These are phyloP conservation scores for Cheilosia vulpina DNA, from an alignment of 2,888 invertebrate species.

Conservation along the genomic window DNA sequence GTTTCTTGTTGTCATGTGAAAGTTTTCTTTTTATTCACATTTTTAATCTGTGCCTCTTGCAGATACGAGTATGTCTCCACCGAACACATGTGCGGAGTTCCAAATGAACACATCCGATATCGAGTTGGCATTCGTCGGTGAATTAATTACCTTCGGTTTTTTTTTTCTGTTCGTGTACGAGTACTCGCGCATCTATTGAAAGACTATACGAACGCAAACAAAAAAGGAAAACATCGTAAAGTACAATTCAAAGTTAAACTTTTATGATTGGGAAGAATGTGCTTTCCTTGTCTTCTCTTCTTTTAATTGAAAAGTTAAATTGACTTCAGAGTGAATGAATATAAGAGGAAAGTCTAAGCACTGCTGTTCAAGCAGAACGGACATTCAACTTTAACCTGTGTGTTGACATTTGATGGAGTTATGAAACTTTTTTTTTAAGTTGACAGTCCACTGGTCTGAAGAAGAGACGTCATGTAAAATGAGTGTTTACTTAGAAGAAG, in stretches of 20 bases:
- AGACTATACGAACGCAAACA: slow-evolving; percentile 4
- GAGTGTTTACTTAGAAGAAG: too few species aligned
- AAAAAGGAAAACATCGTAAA: background rate
- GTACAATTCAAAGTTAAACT: slow-evolving; percentile 3
- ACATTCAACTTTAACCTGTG: slow-evolving; percentile 36
- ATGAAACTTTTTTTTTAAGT: background rate
- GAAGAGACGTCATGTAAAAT: too few species aligned
- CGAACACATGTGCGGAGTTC: slow-evolving; percentile 38
- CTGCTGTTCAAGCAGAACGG: background rate
- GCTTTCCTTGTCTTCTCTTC: slow-evolving; percentile 21
- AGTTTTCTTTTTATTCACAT: slow-evolving; percentile 45
- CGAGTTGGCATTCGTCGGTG: slow-evolving; percentile 45
- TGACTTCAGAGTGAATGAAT: slow-evolving; percentile 10
- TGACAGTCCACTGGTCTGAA: background rate
- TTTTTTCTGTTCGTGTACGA: slow-evolving; percentile 37
- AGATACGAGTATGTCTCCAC: background rate
- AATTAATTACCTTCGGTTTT: slow-evolving; percentile 50
- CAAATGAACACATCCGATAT: slow-evolving; percentile 47
- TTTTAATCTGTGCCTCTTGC: slow-evolving; percentile 30
- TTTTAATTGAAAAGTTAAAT: slow-evolving; percentile 35
- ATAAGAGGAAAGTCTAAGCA: slow-evolving; percentile 20
- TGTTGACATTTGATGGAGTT: slow-evolving; percentile 22
- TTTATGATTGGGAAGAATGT: slow-evolving; percentile 50
- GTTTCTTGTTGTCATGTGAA: slow-evolving; percentile 59
- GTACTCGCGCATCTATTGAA: slow-evolving; percentile 19